phyloP scores from a whole-genome alignment of 1,140 invertebrate genomes.

The Drosophila mojavensis region DNA sequence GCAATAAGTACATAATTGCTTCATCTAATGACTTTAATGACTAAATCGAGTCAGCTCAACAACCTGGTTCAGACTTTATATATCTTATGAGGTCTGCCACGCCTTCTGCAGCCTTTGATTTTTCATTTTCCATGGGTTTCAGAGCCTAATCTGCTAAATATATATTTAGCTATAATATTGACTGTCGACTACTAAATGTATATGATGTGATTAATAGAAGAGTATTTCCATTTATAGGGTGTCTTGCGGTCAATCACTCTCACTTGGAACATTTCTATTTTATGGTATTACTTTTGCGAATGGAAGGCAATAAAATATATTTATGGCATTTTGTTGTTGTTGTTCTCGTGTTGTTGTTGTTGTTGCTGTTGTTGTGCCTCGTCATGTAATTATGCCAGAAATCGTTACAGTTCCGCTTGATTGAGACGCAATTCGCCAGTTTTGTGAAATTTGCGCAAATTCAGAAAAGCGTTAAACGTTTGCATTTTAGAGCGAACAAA shows the following conservation, averaged over 20 bases:
- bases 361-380: conserved; percentile 5
- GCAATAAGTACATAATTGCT: too few relatives aligned
- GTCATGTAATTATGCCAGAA: conserved; percentile 45
- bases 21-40: too few relatives aligned
- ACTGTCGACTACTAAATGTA: too few relatives aligned
- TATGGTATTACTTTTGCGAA: conserved; percentile 26
- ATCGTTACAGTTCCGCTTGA: conserved; percentile 69
- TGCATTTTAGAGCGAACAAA: conserved; percentile 47
- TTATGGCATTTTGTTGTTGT: conserved; percentile 44
- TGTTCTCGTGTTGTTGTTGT: conserved; percentile 9
- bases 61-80: too few relatives aligned
- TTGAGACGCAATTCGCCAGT: conserved; percentile 39
- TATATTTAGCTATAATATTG: too few relatives aligned
- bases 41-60: too few relatives aligned
- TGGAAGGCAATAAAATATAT: conserved; percentile 48
- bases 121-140: too few relatives aligned
- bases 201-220: too few relatives aligned
- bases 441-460: conserved; percentile 39
- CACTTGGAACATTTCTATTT: not conserved
- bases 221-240: not conserved
- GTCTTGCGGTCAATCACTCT: not conserved
- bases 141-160: too few relatives aligned
- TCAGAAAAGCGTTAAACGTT: conserved; percentile 44
- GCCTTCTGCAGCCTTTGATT: too few relatives aligned
- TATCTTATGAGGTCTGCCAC: too few relatives aligned